Conservation (phyloP, 2,113 vertebrate species). For the Cheirogaleus medius region DNA sequence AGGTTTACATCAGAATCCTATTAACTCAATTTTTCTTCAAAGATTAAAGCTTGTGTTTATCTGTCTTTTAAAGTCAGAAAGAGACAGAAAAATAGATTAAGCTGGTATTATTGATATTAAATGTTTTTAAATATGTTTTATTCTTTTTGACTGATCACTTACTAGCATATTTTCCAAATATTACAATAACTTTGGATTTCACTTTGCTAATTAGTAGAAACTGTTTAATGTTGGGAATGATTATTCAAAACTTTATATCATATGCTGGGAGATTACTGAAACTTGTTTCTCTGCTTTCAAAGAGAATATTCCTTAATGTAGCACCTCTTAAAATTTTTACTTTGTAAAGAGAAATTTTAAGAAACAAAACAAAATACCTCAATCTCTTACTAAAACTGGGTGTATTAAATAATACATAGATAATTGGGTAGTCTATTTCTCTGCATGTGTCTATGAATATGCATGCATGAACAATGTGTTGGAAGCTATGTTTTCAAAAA, state of each 20-base stretch:
- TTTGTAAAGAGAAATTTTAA: background rate
- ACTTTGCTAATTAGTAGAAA: background rate
- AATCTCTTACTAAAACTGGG: background rate
- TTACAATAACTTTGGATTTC: constrained; percentile 11
- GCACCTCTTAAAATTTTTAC: background rate
- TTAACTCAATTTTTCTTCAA: background rate
- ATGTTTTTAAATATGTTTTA: background rate
- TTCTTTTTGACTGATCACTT: background rate
- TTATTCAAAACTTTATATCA: background rate
- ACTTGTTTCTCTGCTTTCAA: background rate
- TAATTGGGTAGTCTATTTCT: background rate
- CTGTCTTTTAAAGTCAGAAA: background rate
- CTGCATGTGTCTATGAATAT: background rate
- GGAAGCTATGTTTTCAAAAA: background rate
- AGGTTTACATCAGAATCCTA: background rate
- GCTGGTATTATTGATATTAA: background rate
- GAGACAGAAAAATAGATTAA: background rate
- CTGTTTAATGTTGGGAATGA: background rate
- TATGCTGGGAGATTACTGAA: background rate
- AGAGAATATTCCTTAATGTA: background rate
- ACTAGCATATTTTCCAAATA: background rate
- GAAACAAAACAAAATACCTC: background rate
- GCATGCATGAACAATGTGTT: background rate
- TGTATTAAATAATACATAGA: background rate
- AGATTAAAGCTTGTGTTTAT: background rate